Conservation (phyloP, 2,113 vertebrate genomes). For the Bambusicola thoracicus region DNA sequence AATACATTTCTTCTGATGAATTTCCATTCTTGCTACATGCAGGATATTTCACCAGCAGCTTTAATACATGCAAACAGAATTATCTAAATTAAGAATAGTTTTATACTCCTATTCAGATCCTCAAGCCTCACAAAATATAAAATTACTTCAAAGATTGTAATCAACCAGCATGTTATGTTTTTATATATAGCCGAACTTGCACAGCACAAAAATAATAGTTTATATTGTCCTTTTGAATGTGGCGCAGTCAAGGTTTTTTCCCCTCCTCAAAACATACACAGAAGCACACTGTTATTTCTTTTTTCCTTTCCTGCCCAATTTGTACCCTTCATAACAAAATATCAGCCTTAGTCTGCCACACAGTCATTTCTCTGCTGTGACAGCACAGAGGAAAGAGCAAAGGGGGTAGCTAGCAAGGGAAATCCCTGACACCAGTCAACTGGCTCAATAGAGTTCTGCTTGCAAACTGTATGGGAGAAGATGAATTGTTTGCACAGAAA, state of each 20-base stretch:
- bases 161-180: background rate
- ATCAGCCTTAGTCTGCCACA: background rate
- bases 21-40: background rate
- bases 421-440: constrained; percentile 73
- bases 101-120: constrained; percentile 3
- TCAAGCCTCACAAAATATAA: background rate
- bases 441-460: constrained; percentile 67
- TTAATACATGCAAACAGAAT: background rate
- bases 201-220: background rate
- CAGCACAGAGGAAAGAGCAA: constrained; percentile 41
- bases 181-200: background rate
- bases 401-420: constrained; percentile 51
- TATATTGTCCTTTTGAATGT: background rate
- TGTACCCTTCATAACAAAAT: background rate
- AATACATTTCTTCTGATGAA: background rate
- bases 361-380: constrained; percentile 63
- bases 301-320: background rate
- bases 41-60: background rate
- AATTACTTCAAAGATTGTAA: background rate
- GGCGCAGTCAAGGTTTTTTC: background rate
- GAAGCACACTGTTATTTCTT: background rate
- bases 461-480: constrained; percentile 60
- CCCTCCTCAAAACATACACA: background rate
- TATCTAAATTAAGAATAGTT: background rate
- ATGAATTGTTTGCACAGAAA: constrained; percentile 73